These are phyloP conservation scores for Sander lucioperca DNA, from an alignment of 2,113 vertebrate genomes.

Conservation along the genomic window DNA sequence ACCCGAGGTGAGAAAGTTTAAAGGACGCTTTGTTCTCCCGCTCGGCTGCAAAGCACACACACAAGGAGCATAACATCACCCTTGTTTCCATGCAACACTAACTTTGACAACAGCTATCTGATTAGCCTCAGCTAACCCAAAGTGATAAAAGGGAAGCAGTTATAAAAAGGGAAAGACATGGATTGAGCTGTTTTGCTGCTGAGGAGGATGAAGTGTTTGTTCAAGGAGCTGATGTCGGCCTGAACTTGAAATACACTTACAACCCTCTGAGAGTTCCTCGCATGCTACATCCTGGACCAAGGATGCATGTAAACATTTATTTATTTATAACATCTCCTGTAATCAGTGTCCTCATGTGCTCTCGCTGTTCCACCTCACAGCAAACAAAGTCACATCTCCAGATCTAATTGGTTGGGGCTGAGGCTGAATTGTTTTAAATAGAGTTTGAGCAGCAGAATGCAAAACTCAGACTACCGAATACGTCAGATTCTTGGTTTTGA, in stretches of 20 bases:
- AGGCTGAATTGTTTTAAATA: not conserved
- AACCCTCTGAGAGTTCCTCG: constrained; percentile 19
- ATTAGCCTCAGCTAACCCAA: constrained; percentile 22
- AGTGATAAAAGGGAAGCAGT: constrained; percentile 13
- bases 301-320: constrained; percentile 46
- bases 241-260: constrained; percentile 5
- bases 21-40: constrained; percentile 49
- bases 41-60: constrained; percentile 15
- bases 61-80: constrained; percentile 4
- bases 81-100: not conserved
- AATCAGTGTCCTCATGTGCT: constrained; percentile 9
- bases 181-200: not conserved
- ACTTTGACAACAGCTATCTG: constrained; percentile 26
- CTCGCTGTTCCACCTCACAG: constrained; percentile 8
- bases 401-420: not conserved
- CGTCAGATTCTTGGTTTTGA: not conserved
- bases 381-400: not conserved
- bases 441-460: not conserved
- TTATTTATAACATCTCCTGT: constrained; percentile 32
- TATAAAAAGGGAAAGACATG: not conserved
- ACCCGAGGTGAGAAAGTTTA: constrained; percentile 47
- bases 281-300: constrained; percentile 12
- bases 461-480: not conserved
- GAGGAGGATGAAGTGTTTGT: not conserved
- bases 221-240: not conserved